Conservation (phyloP, 2,888 invertebrate species). For the Rhaphigaster nebulosa region DNA sequence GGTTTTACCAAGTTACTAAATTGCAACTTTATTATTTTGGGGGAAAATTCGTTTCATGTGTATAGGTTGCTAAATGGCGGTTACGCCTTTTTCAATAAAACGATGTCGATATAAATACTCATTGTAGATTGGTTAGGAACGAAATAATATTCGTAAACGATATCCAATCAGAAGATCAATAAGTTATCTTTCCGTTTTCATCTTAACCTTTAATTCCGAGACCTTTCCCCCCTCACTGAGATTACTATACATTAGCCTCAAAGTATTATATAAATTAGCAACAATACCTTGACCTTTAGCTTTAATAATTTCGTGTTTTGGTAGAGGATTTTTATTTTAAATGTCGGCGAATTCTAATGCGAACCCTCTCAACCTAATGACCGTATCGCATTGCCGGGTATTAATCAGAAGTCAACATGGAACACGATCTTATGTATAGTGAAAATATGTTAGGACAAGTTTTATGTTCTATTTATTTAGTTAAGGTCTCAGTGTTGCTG, state of each 20-base stretch:
- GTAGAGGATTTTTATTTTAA: neutral
- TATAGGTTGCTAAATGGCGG: too few relatives aligned
- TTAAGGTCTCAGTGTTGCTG: too few relatives aligned
- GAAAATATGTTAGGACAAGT: neutral
- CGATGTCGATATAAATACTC: too few relatives aligned
- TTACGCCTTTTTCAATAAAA: too few relatives aligned
- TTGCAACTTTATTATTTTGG: too few relatives aligned
- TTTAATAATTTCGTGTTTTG: constrained; percentile 18
- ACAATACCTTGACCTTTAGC: constrained; percentile 2
- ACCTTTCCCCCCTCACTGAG: neutral
- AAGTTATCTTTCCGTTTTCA: neutral
- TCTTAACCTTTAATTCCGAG: neutral
- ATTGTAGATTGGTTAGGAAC: neutral
- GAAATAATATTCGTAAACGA: neutral
- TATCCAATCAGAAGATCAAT: neutral
- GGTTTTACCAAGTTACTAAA: too few relatives aligned
- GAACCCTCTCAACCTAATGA: neutral
- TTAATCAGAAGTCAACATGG: neutral
- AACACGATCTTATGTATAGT: neutral
- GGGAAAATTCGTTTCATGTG: too few relatives aligned
- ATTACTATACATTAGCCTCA: neutral
- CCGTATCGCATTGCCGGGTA: neutral
- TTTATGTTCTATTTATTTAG: neutral
- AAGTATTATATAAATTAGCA: constrained; percentile 36
- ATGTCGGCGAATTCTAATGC: neutral